Base-by-base conservation (phyloP, 2,888 invertebrate species). In the Chloromyia formosa region DNA sequence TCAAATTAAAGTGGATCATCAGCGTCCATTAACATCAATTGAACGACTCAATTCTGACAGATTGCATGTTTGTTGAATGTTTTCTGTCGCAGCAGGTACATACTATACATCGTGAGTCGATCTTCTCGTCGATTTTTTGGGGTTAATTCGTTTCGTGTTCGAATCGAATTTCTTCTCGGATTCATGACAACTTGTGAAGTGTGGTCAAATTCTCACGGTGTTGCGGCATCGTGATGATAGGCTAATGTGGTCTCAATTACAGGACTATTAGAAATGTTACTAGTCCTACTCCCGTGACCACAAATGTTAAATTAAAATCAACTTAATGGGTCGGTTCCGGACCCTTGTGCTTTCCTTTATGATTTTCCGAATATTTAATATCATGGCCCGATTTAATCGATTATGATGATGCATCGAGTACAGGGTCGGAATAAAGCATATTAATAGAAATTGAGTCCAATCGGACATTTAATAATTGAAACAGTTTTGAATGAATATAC, bases 141-240 rank as follows among this genome's bases (percentile, higher is more conserved):
- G 49, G 12, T 49, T 12, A 49, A n/a, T 49, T n/a, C 14, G n/a
- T 12, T 73, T 23, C 73, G n/a, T 61, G 73, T 49, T 60, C 60
- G 22, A 54, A 27, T 27, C 18, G 53, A n/a, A n/a, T 64, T 9
- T 64, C n/a, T 18, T 56, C 10, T 35, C 22, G 22, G 27, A 35
- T 35, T 35, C 7, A 35, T 35, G 7, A 35, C 27, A 69, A 27
- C 12, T 42, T 3, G 16, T 9, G 35, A 60, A 45, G 74, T 58
- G 64, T 76, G 76, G 76, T 76, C 64, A 71, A 76, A 66, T 76
- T 76, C 76, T 76, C 76, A 76, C 76, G 76, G 64, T 74, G 40
- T 35, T 66, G 49, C 66, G 66, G 40, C n/a, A 14, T 27, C 22
- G 71, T 64, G 74, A 54, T 74, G 76, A 76, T 76, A 71, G 76